phyloP scores from a whole-genome alignment of 2,113 vertebrate species.

The Brachirus orientalis region DNA sequence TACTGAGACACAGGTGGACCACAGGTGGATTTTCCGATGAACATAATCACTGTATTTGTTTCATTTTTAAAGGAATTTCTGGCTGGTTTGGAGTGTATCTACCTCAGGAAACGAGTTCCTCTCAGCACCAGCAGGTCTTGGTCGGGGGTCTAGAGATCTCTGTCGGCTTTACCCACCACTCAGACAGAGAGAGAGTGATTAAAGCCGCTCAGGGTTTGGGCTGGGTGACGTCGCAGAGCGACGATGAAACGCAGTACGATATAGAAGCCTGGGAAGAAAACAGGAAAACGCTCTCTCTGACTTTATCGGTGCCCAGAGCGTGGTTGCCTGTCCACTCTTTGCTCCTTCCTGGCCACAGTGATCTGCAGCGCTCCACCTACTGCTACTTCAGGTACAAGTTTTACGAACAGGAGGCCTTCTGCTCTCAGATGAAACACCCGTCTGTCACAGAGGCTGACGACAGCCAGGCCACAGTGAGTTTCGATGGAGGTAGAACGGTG shows the following conservation, averaged over 20 bases:
- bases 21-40: not conserved
- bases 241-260: slow-evolving; percentile 48
- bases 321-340: slow-evolving; percentile 90
- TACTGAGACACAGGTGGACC: not conserved
- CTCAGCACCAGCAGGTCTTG: slow-evolving; percentile 62
- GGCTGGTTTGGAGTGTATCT: slow-evolving; percentile 90
- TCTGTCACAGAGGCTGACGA: slow-evolving; percentile 53
- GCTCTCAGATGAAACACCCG: slow-evolving; percentile 86
- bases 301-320: slow-evolving; percentile 83
- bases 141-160: slow-evolving; percentile 92
- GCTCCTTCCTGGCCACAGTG: slow-evolving; percentile 82
- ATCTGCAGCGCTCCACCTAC: slow-evolving; percentile 80
- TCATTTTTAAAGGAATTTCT: slow-evolving; percentile 82
- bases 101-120: slow-evolving; percentile 60
- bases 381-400: slow-evolving; percentile 95
- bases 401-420: slow-evolving; percentile 84
- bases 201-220: slow-evolving; percentile 85
- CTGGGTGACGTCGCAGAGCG: slow-evolving; percentile 77
- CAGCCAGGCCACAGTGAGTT: slow-evolving; percentile 78
- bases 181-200: slow-evolving; percentile 87
- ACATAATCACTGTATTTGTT: not conserved
- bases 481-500: slow-evolving; percentile 79
- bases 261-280: slow-evolving; percentile 42
- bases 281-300: slow-evolving; percentile 60
- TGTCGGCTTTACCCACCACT: slow-evolving; percentile 83